These are phyloP conservation scores for Carollia perspicillata DNA, from an alignment of 2,113 vertebrate species.

Conservation along the genomic window DNA sequence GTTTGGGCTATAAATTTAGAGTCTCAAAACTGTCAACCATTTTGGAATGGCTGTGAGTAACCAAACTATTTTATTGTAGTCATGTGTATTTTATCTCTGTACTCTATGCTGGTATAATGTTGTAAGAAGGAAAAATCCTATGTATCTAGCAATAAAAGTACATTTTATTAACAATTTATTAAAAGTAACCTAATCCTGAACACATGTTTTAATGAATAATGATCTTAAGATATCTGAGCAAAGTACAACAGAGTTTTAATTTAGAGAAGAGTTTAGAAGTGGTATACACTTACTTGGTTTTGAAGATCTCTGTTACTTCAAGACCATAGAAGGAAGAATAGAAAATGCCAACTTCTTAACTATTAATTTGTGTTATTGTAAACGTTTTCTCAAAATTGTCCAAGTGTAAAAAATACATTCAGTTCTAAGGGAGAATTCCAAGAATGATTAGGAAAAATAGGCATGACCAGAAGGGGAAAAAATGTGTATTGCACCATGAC, in stretches of 20 bases:
- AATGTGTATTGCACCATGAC: neutral
- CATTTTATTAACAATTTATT: neutral
- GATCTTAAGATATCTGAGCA: neutral
- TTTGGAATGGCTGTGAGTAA: neutral
- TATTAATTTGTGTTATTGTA: neutral
- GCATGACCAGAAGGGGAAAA: neutral
- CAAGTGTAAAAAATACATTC: neutral
- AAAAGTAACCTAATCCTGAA: neutral
- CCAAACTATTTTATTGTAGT: neutral
- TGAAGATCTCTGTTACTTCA: slow-evolving; percentile 26
- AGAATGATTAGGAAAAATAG: neutral
- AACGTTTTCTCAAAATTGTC: neutral
- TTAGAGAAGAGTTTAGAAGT: neutral
- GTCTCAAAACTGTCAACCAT: neutral
- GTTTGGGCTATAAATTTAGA: slow-evolving; percentile 31
- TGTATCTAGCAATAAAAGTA: neutral
- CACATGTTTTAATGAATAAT: neutral
- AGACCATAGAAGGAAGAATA: neutral
- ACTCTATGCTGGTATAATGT: neutral
- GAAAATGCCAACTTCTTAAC: neutral
- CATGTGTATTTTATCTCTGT: neutral
- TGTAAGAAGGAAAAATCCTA: neutral
- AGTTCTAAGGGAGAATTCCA: slow-evolving; percentile 12
- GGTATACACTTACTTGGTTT: neutral
- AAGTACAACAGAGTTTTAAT: slow-evolving; percentile 1